Evolutionary conservation across 2,888 invertebrate species (phyloP), one percentile per base, ranked within the genome.

Genomic region (Toxonevra muliebris): DNA sequence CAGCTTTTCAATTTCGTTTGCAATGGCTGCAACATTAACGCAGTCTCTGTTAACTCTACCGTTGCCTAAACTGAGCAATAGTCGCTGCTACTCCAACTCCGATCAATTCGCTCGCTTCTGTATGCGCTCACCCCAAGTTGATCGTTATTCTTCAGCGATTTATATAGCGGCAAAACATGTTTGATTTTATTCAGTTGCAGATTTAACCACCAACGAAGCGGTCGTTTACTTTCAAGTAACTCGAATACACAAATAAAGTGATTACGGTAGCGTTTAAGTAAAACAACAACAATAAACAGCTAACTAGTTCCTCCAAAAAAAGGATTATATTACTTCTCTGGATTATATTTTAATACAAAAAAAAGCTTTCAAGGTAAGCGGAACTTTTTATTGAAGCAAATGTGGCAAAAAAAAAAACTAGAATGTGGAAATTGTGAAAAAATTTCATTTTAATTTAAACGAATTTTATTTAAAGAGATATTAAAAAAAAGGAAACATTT

Each of bases 121-220:
- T 7, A 7, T 7, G 2, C 7, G 30, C 30, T 30, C 7, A 30
- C 3, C 30, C 30, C 30, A 30, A 2, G 30, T 30, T 30, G 30
- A 30, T 2, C 30, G n/a, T n/a, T n/a, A 30, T 30, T 30, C 30
- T 7, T 2, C 30, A 30, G 30, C 30, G 79, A 81, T 80, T 80
- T 84, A 84, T 81, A 83, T 78, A 75, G 79, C 74, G 73, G 71
- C 73, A 76, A 79, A 82, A 80, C 81, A 79, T 80, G 83, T 83
- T 84, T 80, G 76, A 68, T 75, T 71, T 76, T 78, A 76, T 76
- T 82, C 83, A 83, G 82, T 83, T 82, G 83, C 77, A 79, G 80
- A 80, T 82, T 77, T 68, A 77, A 77, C 77, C 77, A 77, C 76
- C 75, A 77, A 60, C 70, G 71, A 73, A 68, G 71, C 69, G 73